Conservation (phyloP, 1,140 invertebrate species). For the Tribolium castaneum region DNA sequence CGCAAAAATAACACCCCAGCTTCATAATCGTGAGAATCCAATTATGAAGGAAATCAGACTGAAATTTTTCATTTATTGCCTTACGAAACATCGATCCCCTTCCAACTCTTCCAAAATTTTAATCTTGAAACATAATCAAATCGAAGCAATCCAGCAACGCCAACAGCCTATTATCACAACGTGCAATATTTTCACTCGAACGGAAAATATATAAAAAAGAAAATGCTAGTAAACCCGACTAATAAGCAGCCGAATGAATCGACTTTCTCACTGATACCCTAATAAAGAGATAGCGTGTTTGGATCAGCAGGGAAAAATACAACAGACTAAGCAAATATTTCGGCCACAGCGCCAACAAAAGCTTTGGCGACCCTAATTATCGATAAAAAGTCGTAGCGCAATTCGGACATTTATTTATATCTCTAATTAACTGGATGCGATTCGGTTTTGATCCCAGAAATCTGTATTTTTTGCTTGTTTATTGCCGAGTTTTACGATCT, state of each 20-base stretch:
- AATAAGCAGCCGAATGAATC: constrained; percentile 14
- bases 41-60: constrained; percentile 6
- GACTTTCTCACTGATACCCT: constrained; percentile 15
- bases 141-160: neutral
- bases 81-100: constrained; percentile 2
- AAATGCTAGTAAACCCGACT: neutral
- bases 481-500: neutral
- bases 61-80: constrained; percentile 15
- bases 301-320: constrained; percentile 13
- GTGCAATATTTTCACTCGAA: constrained; percentile 10
- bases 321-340: constrained; percentile 20
- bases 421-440: too few species aligned
- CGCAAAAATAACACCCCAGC: neutral
- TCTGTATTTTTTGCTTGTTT: neutral
- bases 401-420: neutral
- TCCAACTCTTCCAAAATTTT: neutral
- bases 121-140: constrained; percentile 13
- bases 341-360: neutral
- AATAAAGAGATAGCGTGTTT: constrained; percentile 27
- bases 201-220: constrained; percentile 3
- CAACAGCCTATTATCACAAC: constrained; percentile 15
- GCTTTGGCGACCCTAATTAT: constrained; percentile 1
- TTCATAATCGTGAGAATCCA: neutral
- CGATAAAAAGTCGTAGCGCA: neutral
- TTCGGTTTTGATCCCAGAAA: neutral